Conservation (phyloP, 2,113 vertebrate genomes). For the Laticauda laticaudata region DNA sequence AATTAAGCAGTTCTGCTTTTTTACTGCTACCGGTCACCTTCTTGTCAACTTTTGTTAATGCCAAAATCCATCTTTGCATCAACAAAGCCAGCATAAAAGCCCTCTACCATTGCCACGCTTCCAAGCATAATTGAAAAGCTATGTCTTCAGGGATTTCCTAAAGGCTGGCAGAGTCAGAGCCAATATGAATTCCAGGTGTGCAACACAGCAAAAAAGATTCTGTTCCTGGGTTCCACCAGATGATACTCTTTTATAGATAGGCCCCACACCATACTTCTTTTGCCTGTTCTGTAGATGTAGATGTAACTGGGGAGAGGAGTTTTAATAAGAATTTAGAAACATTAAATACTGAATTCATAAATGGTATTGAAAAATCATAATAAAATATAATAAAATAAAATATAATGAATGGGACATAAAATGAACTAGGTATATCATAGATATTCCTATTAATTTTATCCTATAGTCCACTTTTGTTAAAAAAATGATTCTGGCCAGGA, state of each 20-base stretch:
- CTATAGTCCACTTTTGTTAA: not conserved
- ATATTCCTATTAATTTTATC: not conserved
- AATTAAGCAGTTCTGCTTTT: not conserved
- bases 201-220: not conserved
- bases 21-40: not conserved
- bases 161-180: not conserved
- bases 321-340: not conserved
- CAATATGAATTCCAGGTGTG: not conserved
- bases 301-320: not conserved
- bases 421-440: not conserved
- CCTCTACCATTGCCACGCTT: not conserved
- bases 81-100: not conserved
- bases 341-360: not conserved
- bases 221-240: not conserved
- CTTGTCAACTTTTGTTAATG: not conserved
- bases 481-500: not conserved
- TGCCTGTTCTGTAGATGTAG: not conserved
- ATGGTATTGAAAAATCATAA: not conserved
- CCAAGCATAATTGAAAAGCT: not conserved
- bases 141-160: not conserved
- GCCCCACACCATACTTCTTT: not conserved
- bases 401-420: not conserved
- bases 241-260: not conserved
- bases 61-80: not conserved
- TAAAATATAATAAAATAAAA: not conserved